Percentiles rank a stretch among this genome's conserved stretches.
Conservation (phyloP, 2,797 vertebrate genomes). For the Leucoraja ocellata region DNA sequence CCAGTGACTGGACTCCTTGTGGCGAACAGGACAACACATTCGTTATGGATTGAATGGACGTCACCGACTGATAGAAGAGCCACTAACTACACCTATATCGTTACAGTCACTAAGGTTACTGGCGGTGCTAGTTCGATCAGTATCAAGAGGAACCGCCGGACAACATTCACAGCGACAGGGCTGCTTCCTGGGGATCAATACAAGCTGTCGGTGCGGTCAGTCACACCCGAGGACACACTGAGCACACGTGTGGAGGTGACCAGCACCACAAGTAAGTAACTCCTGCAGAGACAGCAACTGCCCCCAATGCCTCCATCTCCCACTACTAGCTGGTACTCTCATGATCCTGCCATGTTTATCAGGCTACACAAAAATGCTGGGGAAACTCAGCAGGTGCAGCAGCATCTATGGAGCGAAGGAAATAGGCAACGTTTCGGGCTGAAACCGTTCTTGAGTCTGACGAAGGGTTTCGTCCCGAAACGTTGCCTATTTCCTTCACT, state of each 20-base stretch:
- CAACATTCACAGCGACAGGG: neutral
- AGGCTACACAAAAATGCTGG: no score
- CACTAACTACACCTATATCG: neutral
- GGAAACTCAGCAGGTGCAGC: no score
- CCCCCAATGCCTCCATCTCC: no score
- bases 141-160: no score
- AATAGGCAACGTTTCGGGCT: no score
- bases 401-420: no score
- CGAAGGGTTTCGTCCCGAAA: no score
- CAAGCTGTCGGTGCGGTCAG: neutral
- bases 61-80: neutral
- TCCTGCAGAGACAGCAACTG: no score
- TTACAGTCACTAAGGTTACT: neutral
- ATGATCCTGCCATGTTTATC: no score
- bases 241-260: neutral
- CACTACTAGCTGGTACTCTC: no score
- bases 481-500: no score
- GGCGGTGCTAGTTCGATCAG: fast-evolving
- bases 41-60: neutral
- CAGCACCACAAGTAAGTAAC: neutral
- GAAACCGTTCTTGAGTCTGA: no score
- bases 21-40: neutral
- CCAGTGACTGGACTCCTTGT: neutral
- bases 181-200: neutral
- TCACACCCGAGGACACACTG: neutral